phyloP scores from a whole-genome alignment of 2,113 vertebrate genomes.

The Calyptommatus sinebrachiatus region DNA sequence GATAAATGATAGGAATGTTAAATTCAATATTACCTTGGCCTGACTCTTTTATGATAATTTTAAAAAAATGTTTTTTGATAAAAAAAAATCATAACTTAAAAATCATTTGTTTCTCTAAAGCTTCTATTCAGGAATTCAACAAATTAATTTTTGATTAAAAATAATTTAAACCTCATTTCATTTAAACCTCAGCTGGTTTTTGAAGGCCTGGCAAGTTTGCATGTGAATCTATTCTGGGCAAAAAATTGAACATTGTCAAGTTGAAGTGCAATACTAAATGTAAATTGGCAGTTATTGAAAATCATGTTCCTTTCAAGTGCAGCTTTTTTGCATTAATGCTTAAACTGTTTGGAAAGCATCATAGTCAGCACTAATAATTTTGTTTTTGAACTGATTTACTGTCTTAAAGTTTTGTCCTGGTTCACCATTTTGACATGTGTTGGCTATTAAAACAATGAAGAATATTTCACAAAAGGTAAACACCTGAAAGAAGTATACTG shows the following conservation, averaged over 20 bases:
- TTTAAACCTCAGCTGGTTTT: constrained; percentile 54
- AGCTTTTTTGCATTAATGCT: constrained; percentile 45
- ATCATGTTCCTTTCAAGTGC: constrained; percentile 49
- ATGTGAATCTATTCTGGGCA: constrained; percentile 50
- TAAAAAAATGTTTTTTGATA: constrained; percentile 27
- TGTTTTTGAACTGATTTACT: background rate
- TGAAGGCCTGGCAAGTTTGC: constrained; percentile 53
- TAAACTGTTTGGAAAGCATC: constrained; percentile 39
- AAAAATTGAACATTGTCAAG: constrained; percentile 53
- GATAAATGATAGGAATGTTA: constrained; percentile 27
- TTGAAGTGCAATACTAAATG: constrained; percentile 62
- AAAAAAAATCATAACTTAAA: too few species aligned
- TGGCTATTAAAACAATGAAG: background rate
- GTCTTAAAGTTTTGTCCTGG: background rate
- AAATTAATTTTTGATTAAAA: constrained; percentile 54
- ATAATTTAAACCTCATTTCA: too few species aligned
- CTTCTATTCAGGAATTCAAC: constrained; percentile 11
- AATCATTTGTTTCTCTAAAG: background rate
- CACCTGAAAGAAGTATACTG: constrained; percentile 21
- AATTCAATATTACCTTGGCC: background rate
- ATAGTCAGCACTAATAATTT: background rate
- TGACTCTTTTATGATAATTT: constrained; percentile 29
- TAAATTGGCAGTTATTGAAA: constrained; percentile 62
- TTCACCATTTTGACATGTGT: background rate
- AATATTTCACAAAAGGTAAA: constrained; percentile 17